Base-by-base conservation (phyloP, 2,797 vertebrate species). In the Chrosomus eos region DNA sequence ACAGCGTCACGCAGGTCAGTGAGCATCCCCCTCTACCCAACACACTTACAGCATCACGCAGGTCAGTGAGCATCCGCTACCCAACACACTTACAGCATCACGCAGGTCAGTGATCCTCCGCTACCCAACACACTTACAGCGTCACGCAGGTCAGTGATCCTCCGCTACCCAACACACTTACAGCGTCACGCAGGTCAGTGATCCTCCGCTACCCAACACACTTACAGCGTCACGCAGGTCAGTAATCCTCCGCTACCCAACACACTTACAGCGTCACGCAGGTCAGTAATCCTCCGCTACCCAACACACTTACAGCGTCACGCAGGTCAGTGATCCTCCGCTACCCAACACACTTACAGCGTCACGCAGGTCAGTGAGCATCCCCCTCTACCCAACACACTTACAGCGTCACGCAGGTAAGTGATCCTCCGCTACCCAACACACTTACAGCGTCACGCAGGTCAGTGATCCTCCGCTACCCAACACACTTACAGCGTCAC, bases 91-190 rank as follows among this genome's bases (percentile, higher is more conserved):
- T 11, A 0, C 10, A 43, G 11, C n/a, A n/a, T n/a, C n/a, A n/a
- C n/a, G n/a, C 96, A 96, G 97, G 97, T 98, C 77, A 95, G 96
- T 45, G 43, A 45, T n/a, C n/a, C n/a, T n/a, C n/a, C n/a, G n/a
- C 1, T 38, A 8, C 8, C 38, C 9, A 9, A 40, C 38, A 11
- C 40, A 2, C 40, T 11, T 11, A 0, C 10, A 43, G 11, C n/a
- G n/a, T n/a, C n/a, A n/a, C n/a, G n/a, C 96, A 96, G 97, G 97
- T 98, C 77, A 95, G 96, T 45, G 43, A 45, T n/a, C n/a, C n/a
- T n/a, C n/a, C n/a, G n/a, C 1, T 38, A 8, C 8, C 38, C 9
- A 9, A 40, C 38, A 11, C 40, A 2, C 40, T 11, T 11, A 0
- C 10, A 43, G 11, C n/a, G n/a, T n/a, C n/a, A n/a, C n/a, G n/a